Evolutionary conservation across 2,888 invertebrate species (phyloP).

Genomic region (Polylopha cassiicola): DNA sequence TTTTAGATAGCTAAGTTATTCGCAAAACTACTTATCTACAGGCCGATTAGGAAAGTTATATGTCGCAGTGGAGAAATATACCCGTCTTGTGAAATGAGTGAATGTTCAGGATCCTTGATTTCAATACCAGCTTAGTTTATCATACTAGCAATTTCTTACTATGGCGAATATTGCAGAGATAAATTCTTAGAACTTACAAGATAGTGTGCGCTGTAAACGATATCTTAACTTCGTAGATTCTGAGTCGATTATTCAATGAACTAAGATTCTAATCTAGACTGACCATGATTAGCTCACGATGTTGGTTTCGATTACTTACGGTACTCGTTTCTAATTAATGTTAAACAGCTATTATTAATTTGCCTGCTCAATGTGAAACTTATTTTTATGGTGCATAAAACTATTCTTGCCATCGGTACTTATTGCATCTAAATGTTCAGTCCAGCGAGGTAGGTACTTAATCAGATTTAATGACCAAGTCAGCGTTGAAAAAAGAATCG

Average conservation of each 20-base stretch:
- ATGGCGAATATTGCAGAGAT: slow-evolving; percentile 6
- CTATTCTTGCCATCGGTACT: too few species aligned
- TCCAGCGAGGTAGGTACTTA: too few species aligned
- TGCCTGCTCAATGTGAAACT: too few species aligned
- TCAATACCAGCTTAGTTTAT: slow-evolving; percentile 13
- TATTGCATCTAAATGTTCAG: too few species aligned
- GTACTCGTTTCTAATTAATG: slow-evolving; percentile 15
- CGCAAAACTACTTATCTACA: too few species aligned
- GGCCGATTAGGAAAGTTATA: too few species aligned
- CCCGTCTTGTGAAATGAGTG: slow-evolving; percentile 3
- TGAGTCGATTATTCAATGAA: slow-evolving; percentile 9
- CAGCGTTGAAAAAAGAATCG: too few species aligned
- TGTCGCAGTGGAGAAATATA: neutral
- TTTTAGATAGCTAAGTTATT: too few species aligned
- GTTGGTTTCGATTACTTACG: slow-evolving; percentile 20
- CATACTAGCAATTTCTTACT: slow-evolving; percentile 9
- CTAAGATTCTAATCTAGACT: slow-evolving; percentile 7
- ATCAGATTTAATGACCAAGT: too few species aligned
- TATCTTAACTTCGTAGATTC: neutral
- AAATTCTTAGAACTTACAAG: neutral
- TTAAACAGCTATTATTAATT: slow-evolving; percentile 11
- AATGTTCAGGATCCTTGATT: slow-evolving; percentile 11
- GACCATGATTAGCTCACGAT: slow-evolving; percentile 16
- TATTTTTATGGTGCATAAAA: too few species aligned
- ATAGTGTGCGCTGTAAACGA: neutral